phyloP scores from a whole-genome alignment of 1,140 invertebrate species.

The Fopius arisanus region DNA sequence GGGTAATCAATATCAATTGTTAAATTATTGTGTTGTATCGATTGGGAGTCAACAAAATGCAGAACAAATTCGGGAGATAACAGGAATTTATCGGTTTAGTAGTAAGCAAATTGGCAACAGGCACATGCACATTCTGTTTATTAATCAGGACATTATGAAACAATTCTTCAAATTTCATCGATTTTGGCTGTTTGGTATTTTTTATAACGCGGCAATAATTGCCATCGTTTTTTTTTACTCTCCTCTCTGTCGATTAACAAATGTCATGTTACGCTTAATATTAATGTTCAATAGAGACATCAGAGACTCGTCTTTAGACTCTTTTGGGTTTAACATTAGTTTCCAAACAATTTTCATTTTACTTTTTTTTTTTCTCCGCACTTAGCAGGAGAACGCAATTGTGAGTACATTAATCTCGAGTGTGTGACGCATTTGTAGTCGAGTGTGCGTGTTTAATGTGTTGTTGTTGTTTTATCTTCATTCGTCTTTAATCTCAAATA shows the following conservation, averaged over 20 bases:
- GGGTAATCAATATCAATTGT: neutral
- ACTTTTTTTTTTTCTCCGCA: conserved; percentile 25
- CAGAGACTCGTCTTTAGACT: conserved; percentile 7
- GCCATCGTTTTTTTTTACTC: conserved; percentile 10
- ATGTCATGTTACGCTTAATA: conserved; percentile 26
- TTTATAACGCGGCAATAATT: conserved; percentile 25
- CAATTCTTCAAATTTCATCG: conserved; percentile 42
- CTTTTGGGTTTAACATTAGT: conserved; percentile 6
- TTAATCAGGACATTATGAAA: conserved; percentile 65
- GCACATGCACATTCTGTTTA: conserved; percentile 67
- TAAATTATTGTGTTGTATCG: too few relatives aligned
- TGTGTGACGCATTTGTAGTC: conserved; percentile 30
- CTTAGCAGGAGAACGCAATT: neutral
- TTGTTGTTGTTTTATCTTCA: neutral
- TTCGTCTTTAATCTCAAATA: neutral
- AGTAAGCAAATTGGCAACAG: conserved; percentile 61
- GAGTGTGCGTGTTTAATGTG: conserved; percentile 3
- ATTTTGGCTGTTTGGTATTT: conserved; percentile 30
- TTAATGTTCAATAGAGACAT: conserved; percentile 11
- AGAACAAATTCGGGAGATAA: conserved; percentile 31
- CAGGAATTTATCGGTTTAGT: conserved; percentile 27
- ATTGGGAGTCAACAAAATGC: too few relatives aligned
- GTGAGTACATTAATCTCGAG: neutral
- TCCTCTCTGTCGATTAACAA: conserved; percentile 30
- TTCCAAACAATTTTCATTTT: conserved; percentile 27